Base-by-base conservation (phyloP, 2,797 vertebrate genomes). In the Heterohyrax brucei region DNA sequence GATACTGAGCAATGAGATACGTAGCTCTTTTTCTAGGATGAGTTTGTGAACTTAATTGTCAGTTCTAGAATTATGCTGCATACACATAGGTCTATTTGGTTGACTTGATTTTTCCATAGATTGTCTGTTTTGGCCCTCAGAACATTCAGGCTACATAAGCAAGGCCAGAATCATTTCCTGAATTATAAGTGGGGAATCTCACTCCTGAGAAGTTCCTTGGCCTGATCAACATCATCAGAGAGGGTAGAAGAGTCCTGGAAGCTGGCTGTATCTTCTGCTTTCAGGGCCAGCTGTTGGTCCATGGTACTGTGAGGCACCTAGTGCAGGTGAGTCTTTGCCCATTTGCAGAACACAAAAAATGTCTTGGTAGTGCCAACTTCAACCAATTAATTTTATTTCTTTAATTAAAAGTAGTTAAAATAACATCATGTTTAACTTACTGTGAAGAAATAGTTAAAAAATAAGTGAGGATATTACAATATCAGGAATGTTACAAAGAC, bases 341-440 rank as follows among this genome's bases (percentile, higher is more conserved):
- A 61, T 48, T 62, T 62, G 3, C 39, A 62, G 14, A 68, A 30
- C 6, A 26, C 3, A 22, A 33, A 61, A 50, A 77, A 19, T 66
- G 14, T 10, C 44, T 39, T 53, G 56, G 26, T 28, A 21, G 2
- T 33, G 9, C 26, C 72, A 61, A 72, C 73, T 68, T 87, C 19
- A 83, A 39, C 26, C 48, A 39, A 4, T 26, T 33, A 18, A 39
- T 53, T 91, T 4, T 44, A 18, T 73, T 87, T 70, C 64, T 87
- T 70, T 94, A 84, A 80, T 87, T 62, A 68, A 80, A 91, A 80
- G 76, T 28, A 80, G 72, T 7, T 1, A 1, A 94, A 78, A 28
- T 53, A 53, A 30, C 48, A 19, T 61, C 53, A 30, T 62, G 13
- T 61, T 87, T 59, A 53, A 12, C 26, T 77, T 62, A 48, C 28